Evolutionary conservation across 2,888 invertebrate genomes (phyloP).

Genomic region (Idaea dimidiata): DNA sequence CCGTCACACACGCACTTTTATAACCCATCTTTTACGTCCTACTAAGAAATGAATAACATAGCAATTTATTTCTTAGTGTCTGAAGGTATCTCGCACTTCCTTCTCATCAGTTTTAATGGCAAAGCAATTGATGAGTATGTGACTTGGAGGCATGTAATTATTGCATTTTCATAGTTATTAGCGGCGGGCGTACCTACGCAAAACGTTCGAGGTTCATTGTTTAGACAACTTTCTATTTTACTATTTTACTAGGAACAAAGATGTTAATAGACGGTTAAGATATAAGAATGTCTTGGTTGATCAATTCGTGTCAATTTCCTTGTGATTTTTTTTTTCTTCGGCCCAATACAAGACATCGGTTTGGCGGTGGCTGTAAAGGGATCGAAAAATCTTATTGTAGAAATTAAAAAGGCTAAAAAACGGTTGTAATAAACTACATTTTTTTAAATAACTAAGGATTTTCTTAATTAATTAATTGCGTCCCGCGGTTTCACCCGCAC

Average conservation of each 20-base stretch:
- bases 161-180: neutral
- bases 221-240: neutral
- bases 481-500: too few species aligned
- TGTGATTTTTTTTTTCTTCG: neutral
- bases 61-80: neutral
- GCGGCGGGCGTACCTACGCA: neutral
- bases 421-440: too few species aligned
- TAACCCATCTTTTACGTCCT: neutral
- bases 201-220: neutral
- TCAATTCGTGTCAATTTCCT: neutral
- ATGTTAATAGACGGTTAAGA: neutral
- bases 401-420: too few species aligned
- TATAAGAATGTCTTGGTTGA: neutral
- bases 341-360: neutral
- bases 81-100: neutral
- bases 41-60: neutral
- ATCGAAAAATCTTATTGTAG: too few species aligned
- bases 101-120: neutral
- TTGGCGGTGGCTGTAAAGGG: neutral
- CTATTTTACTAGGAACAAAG: neutral
- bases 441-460: too few species aligned
- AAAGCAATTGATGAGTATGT: neutral
- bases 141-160: neutral
- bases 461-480: too few species aligned
- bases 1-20: neutral